These are phyloP conservation scores for Sus cebifrons DNA, from an alignment of 2,797 vertebrate genomes.

Conservation along the genomic window DNA sequence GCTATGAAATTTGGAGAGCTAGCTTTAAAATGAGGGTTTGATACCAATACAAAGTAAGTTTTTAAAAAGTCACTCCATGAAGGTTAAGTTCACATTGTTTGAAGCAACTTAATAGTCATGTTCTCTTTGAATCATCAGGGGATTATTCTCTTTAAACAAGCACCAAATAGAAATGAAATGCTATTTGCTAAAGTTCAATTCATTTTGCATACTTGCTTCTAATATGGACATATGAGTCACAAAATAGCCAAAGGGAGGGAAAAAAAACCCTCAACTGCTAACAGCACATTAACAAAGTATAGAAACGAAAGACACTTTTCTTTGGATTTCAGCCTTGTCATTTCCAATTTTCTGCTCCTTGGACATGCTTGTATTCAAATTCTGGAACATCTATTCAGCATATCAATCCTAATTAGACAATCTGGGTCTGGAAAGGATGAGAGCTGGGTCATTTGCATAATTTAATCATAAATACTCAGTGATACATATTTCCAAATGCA, in stretches of 20 bases:
- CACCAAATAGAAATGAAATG: constrained; percentile 84
- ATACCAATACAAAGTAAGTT: constrained; percentile 76
- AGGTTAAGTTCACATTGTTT: constrained; percentile 80
- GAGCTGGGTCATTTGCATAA: constrained; percentile 99
- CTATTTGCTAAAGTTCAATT: constrained; percentile 88
- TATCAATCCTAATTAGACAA: constrained; percentile 99
- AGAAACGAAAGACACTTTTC: constrained; percentile 97
- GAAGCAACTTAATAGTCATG: constrained; percentile 72
- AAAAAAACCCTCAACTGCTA: constrained; percentile 90
- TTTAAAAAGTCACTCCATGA: constrained; percentile 81
- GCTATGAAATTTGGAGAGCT: constrained; percentile 24
- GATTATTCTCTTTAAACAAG: constrained; percentile 74
- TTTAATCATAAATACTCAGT: constrained; percentile 99
- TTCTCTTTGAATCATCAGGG: constrained; percentile 76
- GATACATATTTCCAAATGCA: constrained; percentile 99
- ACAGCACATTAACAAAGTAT: constrained; percentile 92
- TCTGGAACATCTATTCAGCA: constrained; percentile 99
- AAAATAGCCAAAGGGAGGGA: constrained; percentile 89
- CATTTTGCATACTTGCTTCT: constrained; percentile 88
- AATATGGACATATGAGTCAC: constrained; percentile 89
- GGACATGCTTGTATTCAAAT: constrained; percentile 99
- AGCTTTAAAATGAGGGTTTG: constrained; percentile 69
- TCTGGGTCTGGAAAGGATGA: constrained; percentile 99
- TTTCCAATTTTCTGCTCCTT: constrained; percentile 99
- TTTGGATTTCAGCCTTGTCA: constrained; percentile 99